Conservation (phyloP, 2,888 invertebrate species). For the Fissipunctia ypsillon region DNA sequence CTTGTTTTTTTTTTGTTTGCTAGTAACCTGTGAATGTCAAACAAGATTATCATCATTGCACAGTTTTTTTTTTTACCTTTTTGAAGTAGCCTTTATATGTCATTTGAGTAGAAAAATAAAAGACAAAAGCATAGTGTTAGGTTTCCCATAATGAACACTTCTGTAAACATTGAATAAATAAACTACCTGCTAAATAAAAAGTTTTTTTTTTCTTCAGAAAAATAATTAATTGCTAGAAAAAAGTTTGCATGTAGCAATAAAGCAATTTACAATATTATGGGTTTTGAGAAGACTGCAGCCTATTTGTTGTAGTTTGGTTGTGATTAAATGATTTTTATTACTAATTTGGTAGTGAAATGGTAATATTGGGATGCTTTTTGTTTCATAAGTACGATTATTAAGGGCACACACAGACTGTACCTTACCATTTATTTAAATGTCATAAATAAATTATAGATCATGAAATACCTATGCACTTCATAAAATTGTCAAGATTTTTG, state of each 20-base stretch:
- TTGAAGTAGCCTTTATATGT: conserved; percentile 10
- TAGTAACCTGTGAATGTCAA: conserved; percentile 52
- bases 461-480: not conserved
- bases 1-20: conserved; percentile 37
- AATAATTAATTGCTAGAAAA: not conserved
- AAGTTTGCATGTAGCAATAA: not conserved
- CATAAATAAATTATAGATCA: conserved; percentile 4
- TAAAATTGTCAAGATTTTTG: not conserved
- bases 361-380: not conserved
- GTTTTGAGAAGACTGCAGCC: not conserved
- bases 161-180: conserved; percentile 8
- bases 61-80: conserved; percentile 4
- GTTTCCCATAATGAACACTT: not conserved
- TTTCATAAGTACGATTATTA: not conserved
- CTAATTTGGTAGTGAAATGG: not conserved
- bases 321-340: not conserved
- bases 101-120: conserved; percentile 9
- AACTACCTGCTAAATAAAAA: conserved; percentile 5
- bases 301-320: not conserved
- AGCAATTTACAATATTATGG: not conserved
- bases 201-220: too few relatives aligned
- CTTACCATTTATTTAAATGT: not conserved
- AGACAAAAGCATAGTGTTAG: conserved; percentile 19
- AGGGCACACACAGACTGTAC: not conserved
- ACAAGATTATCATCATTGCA: conserved; percentile 42